Percentiles rank a stretch among this genome's conserved stretches.
These are phyloP conservation scores for Trialeurodes vaporariorum DNA, from an alignment of 1,140 invertebrate species.

Conservation along the genomic window DNA sequence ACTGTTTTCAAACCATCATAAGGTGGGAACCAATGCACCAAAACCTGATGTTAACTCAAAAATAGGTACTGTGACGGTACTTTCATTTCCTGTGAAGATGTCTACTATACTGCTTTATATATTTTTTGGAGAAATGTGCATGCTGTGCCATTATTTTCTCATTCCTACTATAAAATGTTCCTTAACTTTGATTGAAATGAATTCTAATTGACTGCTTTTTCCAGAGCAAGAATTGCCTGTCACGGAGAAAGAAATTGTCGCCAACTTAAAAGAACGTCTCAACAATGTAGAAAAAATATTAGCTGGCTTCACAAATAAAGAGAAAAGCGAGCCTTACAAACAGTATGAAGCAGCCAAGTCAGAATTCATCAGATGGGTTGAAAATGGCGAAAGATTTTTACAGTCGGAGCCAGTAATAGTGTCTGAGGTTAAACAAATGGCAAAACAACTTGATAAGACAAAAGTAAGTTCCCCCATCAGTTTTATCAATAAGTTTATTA, in stretches of 20 bases:
- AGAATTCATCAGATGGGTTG: slow-evolving; percentile 2
- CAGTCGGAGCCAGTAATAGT: background rate
- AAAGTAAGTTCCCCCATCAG: slow-evolving; percentile 9
- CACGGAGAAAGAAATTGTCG: background rate
- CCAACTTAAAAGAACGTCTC: background rate
- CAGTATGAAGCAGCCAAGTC: background rate
- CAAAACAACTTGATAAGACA: slow-evolving; percentile 2
- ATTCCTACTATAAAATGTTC: too few relatives aligned
- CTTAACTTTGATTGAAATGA: too few relatives aligned
- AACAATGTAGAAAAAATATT: background rate
- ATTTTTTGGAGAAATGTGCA: too few relatives aligned
- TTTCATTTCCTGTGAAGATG: too few relatives aligned
- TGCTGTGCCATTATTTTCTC: too few relatives aligned
- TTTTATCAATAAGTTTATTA: too few relatives aligned
- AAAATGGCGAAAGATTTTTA: background rate
- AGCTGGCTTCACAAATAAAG: background rate
- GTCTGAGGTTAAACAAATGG: background rate
- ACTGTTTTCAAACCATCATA: too few relatives aligned
- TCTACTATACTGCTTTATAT: too few relatives aligned
- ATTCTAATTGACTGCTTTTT: too few relatives aligned
- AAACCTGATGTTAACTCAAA: too few relatives aligned
- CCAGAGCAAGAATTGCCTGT: background rate
- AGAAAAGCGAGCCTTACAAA: background rate
- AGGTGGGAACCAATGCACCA: too few relatives aligned
- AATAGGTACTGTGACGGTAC: too few relatives aligned